phyloP scores from a whole-genome alignment of 2,797 vertebrate species.

The Myripristis murdjan region DNA sequence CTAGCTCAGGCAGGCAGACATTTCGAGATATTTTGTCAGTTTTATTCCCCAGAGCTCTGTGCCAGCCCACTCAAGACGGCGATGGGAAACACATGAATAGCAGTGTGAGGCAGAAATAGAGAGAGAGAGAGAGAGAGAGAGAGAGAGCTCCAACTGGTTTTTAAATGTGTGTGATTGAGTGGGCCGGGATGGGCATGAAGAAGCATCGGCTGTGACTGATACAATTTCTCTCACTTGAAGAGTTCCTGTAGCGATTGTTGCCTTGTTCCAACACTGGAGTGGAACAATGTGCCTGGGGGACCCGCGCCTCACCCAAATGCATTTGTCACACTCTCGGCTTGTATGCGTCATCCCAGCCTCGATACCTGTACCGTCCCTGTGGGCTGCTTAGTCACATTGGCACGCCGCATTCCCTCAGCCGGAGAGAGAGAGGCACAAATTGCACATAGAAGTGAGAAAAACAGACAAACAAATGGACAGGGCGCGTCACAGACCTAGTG shows the following conservation, averaged over 20 bases:
- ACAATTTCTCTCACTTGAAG: constrained; percentile 77
- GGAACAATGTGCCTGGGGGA: constrained; percentile 76
- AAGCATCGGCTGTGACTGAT: constrained; percentile 77
- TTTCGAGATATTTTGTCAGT: constrained; percentile 44
- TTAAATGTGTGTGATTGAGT: constrained; percentile 74
- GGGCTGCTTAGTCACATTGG: constrained; percentile 76
- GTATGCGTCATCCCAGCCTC: constrained; percentile 75
- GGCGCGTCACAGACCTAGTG: constrained; percentile 18
- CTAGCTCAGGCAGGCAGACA: constrained; percentile 45
- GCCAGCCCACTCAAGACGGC: constrained; percentile 25
- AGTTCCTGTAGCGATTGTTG: constrained; percentile 77
- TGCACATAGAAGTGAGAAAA: not conserved
- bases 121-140: constrained; percentile 17
- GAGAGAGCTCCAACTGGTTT: constrained; percentile 62
- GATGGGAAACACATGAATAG: constrained; percentile 51
- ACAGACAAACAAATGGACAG: constrained; percentile 31
- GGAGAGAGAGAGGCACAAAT: constrained; percentile 79
- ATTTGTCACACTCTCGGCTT: constrained; percentile 87
- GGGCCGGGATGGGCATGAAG: constrained; percentile 66
- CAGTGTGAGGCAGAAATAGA: constrained; percentile 23
- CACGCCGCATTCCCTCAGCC: constrained; percentile 61
- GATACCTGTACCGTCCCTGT: constrained; percentile 82
- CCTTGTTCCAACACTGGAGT: constrained; percentile 73
- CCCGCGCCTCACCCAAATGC: constrained; percentile 81
- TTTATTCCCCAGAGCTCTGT: constrained; percentile 45